phyloP scores from a whole-genome alignment of 1,140 invertebrate genomes.

The Hydropsyche tenuis region DNA sequence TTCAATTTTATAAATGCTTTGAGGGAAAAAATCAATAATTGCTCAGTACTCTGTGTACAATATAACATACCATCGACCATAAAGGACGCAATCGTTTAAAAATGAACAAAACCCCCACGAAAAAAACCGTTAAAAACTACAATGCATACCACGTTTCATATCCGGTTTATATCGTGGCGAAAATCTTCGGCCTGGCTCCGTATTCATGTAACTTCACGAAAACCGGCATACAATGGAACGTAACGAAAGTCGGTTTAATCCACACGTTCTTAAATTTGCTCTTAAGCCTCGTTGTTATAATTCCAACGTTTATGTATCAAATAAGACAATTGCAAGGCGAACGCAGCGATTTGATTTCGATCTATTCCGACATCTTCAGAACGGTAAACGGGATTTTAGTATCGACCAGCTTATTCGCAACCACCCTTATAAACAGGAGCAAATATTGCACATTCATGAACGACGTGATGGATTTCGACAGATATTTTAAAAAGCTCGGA shows the following conservation, averaged over 20 bases:
- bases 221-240: slow-evolving; percentile 3
- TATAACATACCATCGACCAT: too few species aligned
- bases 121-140: neutral
- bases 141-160: slow-evolving; percentile 13
- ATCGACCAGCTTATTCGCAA: neutral
- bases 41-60: too few species aligned
- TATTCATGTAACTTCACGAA: neutral
- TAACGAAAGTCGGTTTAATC: slow-evolving; percentile 1
- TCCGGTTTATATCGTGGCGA: slow-evolving; percentile 5
- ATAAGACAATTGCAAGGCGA: slow-evolving; percentile 9
- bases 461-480: slow-evolving; percentile 31
- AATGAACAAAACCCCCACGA: neutral
- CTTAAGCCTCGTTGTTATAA: neutral
- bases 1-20: too few species aligned
- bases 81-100: neutral
- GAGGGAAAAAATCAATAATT: too few species aligned
- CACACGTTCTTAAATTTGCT: neutral
- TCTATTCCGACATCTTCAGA: slow-evolving; percentile 40
- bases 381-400: slow-evolving; percentile 24
- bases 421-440: slow-evolving; percentile 21
- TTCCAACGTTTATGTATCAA: slow-evolving; percentile 32
- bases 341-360: slow-evolving; percentile 26
- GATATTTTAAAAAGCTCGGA: slow-evolving; percentile 33
- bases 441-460: slow-evolving; percentile 30
- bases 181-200: slow-evolving; percentile 39